Percentiles rank a stretch among this genome's conserved stretches.
Conservation (phyloP, 2,113 vertebrate species). For the Phyllostomus hastatus region DNA sequence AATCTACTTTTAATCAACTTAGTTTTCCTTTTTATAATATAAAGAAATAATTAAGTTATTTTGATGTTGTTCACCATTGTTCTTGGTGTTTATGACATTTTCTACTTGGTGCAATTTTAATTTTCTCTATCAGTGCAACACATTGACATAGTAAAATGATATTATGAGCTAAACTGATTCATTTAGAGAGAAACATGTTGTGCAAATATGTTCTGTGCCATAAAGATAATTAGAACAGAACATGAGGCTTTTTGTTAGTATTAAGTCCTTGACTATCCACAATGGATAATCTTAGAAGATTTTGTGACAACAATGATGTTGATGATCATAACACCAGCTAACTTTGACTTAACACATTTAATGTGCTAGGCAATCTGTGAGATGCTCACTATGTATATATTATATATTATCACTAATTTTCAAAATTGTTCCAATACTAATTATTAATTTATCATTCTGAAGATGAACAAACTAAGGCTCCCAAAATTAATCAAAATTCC, state of each 20-base stretch:
- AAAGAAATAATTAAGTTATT: constrained; percentile 3
- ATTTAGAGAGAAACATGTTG: neutral
- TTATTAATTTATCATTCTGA: neutral
- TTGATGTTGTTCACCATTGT: neutral
- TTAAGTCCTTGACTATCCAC: neutral
- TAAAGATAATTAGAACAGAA: constrained; percentile 5
- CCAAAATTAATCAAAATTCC: neutral
- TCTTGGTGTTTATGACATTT: neutral
- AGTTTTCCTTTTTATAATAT: neutral
- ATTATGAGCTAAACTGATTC: neutral
- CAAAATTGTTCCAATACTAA: neutral
- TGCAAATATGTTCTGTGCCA: neutral
- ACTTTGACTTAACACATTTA: neutral
- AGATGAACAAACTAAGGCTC: neutral
- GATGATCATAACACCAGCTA: neutral
- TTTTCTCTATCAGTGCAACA: neutral
- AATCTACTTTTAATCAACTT: neutral
- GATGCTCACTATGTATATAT: neutral
- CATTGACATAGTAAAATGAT: neutral
- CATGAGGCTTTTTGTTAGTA: neutral
- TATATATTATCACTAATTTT: neutral
- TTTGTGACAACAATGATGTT: neutral
- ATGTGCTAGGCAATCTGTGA: neutral
- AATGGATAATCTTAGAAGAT: neutral
- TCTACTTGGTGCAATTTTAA: neutral